Base-by-base conservation (phyloP, 2,113 vertebrate genomes). In the Entelurus aequoreus region DNA sequence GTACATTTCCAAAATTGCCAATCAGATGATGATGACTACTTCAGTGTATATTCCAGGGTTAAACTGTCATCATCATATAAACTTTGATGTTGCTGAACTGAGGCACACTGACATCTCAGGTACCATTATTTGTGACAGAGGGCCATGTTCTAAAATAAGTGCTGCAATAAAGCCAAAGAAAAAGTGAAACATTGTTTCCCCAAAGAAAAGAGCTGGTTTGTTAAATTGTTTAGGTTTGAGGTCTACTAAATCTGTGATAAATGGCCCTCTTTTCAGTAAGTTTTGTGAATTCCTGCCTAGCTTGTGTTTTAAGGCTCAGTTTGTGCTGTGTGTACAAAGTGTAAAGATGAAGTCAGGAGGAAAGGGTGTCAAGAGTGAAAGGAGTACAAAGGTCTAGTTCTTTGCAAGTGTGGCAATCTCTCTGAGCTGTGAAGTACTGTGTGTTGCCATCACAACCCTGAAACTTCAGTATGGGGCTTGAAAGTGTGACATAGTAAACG, bases 351-450 rank as follows among this genome's bases (percentile, higher is more conserved):
- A 14, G 0, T 44, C 5, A 53, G 37, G 35, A 36, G 40, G 51
- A n/a, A 52, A 56, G 44, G 4, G 55, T 48, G 53, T 36, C 44
- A 62, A 28, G 50, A 48, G 28, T 8, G 50, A 62, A 75, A 74
- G 21, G 6, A 36, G 62, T 51, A 49, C 66, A 77, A 65, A 71
- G 72, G 73, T 79, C 61, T 65, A 72, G 72, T 71, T 79, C 61
- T 63, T 6, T 1, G 19, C 50, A 1, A 50, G 16, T 73, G 60
- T 62, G n/a, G 53, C 56, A 60, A 60, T 62, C 21, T 48, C 1
- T 56, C 50, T 54, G 6, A 68, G 3, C 51, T 35, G 28, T 49
- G 42, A 46, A n/a, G 13, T 13, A 50, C 51, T 28, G 28, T 28
- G 19, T 68, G 54, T 54, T 57, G 54, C 59, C 19, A 36, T 54